These are phyloP conservation scores for Drosophila colorata DNA, from an alignment of 2,888 invertebrate species.

Conservation along the genomic window DNA sequence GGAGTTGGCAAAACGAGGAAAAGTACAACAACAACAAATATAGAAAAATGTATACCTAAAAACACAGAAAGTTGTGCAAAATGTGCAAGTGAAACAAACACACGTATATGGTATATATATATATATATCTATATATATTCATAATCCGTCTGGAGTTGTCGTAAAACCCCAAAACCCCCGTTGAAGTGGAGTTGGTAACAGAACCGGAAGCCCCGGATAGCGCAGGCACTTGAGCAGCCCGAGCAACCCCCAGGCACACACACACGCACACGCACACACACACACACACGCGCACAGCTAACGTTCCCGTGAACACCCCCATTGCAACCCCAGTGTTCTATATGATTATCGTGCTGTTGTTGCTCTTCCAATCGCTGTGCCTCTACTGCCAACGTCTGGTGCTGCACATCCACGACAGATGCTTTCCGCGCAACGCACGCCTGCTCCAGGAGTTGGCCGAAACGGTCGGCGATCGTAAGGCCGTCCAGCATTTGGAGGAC, in stretches of 20 bases:
- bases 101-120: too few relatives aligned
- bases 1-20: constrained; percentile 9
- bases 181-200: constrained; percentile 13
- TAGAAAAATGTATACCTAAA: constrained; percentile 14
- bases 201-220: constrained; percentile 3
- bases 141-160: too few relatives aligned
- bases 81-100: neutral
- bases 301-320: too few relatives aligned
- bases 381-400: constrained; percentile 84
- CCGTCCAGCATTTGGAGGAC: constrained; percentile 66
- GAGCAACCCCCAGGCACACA: constrained; percentile 32
- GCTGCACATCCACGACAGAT: constrained; percentile 83
- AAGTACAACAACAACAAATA: neutral
- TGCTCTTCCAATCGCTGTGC: constrained; percentile 85
- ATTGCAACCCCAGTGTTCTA: constrained; percentile 50
- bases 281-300: neutral
- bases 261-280: constrained; percentile 12
- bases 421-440: constrained; percentile 84
- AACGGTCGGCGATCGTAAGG: constrained; percentile 73
- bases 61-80: neutral
- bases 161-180: neutral
- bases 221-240: constrained; percentile 2
- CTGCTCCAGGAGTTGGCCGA: constrained; percentile 83
- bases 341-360: constrained; percentile 85
- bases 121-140: too few relatives aligned